A percentile compares a stretch with the other conserved stretches of the same genome.
phyloP scores from a whole-genome alignment of 1,140 invertebrate genomes.

The Drosophila oshimai region DNA sequence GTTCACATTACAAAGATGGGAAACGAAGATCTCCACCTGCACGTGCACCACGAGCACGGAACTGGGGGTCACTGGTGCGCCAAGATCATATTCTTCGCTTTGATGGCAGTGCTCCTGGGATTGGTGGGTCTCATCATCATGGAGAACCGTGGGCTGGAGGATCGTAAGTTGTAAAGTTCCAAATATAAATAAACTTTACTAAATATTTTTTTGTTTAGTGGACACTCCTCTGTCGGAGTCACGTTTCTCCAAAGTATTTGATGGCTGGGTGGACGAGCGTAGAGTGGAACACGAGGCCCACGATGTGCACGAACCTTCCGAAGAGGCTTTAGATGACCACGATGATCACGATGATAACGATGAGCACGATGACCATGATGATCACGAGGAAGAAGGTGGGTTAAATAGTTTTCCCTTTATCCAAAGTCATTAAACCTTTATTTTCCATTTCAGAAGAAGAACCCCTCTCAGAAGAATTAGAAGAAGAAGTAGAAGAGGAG shows the following conservation, averaged over 20 bases:
- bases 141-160: slow-evolving; percentile 89
- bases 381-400: slow-evolving; percentile 73
- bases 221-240: slow-evolving; percentile 88
- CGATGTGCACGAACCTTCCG: slow-evolving; percentile 82
- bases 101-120: slow-evolving; percentile 88
- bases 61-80: slow-evolving; percentile 92
- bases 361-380: slow-evolving; percentile 76
- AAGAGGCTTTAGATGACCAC: slow-evolving; percentile 64
- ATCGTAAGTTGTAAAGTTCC: slow-evolving; percentile 85
- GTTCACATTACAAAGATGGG: slow-evolving; percentile 82
- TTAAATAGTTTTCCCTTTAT: not conserved
- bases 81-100: slow-evolving; percentile 90
- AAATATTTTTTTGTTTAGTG: slow-evolving; percentile 83
- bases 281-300: slow-evolving; percentile 83
- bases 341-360: slow-evolving; percentile 73
- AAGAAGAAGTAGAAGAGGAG: slow-evolving; percentile 43
- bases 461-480: slow-evolving; percentile 75
- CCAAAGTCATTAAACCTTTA: not conserved
- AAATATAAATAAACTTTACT: not conserved
- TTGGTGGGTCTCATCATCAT: slow-evolving; percentile 90
- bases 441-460: slow-evolving; percentile 16
- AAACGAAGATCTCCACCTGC: slow-evolving; percentile 85
- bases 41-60: slow-evolving; percentile 88
- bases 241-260: slow-evolving; percentile 88
- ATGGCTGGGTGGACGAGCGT: slow-evolving; percentile 90